Evolutionary conservation across 1,140 invertebrate species (phyloP).

Genomic region (Neodiprion lecontei): DNA sequence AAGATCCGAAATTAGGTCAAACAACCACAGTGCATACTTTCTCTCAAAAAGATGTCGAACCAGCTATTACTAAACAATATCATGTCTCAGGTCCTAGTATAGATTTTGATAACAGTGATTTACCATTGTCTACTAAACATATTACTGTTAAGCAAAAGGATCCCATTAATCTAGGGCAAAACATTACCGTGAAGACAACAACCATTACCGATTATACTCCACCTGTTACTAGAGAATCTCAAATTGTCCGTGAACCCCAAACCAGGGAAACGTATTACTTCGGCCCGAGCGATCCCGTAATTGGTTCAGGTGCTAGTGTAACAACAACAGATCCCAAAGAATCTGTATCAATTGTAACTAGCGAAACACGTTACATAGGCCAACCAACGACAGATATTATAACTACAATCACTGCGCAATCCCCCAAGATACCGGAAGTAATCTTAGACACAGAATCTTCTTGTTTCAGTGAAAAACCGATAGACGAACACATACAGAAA

Average conservation of each 20-base stretch:
- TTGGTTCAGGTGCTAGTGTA: constrained; percentile 13
- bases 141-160: constrained; percentile 32
- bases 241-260: constrained; percentile 6
- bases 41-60: constrained; percentile 31
- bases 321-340: constrained; percentile 1
- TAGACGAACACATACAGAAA: constrained; percentile 8
- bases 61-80: constrained; percentile 38
- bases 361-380: background rate
- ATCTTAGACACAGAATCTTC: background rate
- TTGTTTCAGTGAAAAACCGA: background rate
- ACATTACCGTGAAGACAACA: constrained; percentile 38
- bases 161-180: constrained; percentile 31
- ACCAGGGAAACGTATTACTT: constrained; percentile 29
- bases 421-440: background rate
- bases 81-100: constrained; percentile 37
- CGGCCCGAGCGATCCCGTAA: constrained; percentile 26
- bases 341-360: background rate
- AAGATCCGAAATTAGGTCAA: background rate
- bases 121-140: constrained; percentile 32
- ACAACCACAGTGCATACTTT: background rate
- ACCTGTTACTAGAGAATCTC: constrained; percentile 13
- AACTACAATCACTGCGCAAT: background rate
- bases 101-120: constrained; percentile 22
- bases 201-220: constrained; percentile 34
- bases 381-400: background rate